A percentile compares a stretch with the other conserved stretches of the same genome.
phyloP scores from a whole-genome alignment of 2,113 vertebrate species.

The Lucifuga dentata region DNA sequence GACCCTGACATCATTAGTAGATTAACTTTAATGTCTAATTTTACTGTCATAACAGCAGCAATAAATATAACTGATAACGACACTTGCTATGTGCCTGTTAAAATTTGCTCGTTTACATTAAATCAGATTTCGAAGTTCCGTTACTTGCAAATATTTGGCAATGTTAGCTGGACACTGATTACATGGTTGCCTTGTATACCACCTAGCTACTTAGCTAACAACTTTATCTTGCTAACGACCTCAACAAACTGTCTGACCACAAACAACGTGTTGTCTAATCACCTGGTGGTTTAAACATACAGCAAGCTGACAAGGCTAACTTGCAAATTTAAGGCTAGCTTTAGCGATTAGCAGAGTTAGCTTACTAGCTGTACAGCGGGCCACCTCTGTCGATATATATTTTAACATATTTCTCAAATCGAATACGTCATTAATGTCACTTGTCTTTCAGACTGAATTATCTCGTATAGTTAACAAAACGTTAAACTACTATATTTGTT shows the following conservation, averaged over 20 bases:
- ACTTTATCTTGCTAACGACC: accelerated
- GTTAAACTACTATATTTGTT: not conserved
- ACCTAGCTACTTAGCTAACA: too few species aligned
- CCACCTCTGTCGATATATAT: not conserved
- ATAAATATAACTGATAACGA: not conserved
- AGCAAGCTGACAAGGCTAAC: conserved; percentile 23
- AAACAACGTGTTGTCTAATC: too few species aligned
- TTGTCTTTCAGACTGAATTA: accelerated
- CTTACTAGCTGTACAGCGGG: conserved; percentile 19
- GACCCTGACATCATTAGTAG: too few species aligned
- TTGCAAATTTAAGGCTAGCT: conserved; percentile 32
- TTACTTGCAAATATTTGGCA: not conserved
- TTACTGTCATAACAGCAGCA: too few species aligned
- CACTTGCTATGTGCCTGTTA: not conserved
- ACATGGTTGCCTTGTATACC: not conserved
- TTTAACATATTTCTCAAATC: not conserved
- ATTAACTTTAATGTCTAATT: too few species aligned
- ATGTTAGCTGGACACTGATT: not conserved
- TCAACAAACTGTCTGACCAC: too few species aligned
- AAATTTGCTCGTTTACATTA: not conserved
- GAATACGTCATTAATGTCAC: accelerated
- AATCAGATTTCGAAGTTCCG: not conserved
- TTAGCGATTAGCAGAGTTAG: conserved; percentile 29
- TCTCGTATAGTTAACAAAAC: not conserved
- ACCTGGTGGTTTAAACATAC: conserved; percentile 10